Percentiles rank a stretch among this genome's conserved stretches.
Conservation (phyloP, 2,113 vertebrate species). For the Piaya cayana region DNA sequence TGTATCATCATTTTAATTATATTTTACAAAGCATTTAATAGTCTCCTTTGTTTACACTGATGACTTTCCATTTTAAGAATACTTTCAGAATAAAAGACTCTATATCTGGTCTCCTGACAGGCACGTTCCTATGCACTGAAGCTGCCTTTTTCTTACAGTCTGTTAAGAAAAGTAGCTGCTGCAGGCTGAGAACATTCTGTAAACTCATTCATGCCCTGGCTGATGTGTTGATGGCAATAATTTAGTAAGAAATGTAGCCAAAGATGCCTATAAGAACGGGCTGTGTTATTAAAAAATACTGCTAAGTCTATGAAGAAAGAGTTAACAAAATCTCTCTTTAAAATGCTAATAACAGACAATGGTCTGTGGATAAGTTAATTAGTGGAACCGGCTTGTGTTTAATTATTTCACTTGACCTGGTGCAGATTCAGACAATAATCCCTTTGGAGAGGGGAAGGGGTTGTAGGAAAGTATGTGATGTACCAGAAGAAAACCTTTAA, state of each 20-base stretch:
- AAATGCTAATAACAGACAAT: slow-evolving; percentile 69
- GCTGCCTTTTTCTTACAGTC: neutral
- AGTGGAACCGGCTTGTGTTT: slow-evolving; percentile 66
- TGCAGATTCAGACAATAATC: slow-evolving; percentile 70
- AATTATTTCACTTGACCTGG: slow-evolving; percentile 75
- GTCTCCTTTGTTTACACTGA: neutral
- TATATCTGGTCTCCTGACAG: neutral
- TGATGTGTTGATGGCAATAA: neutral
- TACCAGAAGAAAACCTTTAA: slow-evolving; percentile 59
- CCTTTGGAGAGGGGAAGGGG: slow-evolving; percentile 59
- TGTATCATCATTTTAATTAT: neutral
- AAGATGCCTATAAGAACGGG: neutral
- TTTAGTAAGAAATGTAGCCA: neutral
- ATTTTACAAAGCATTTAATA: neutral
- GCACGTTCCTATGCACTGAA: neutral
- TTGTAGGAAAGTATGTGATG: slow-evolving; percentile 37
- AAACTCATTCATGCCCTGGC: neutral
- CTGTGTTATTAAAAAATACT: neutral
- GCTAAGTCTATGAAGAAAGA: neutral
- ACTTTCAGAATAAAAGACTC: neutral
- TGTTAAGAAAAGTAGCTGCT: neutral
- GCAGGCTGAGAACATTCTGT: neutral
- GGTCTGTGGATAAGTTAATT: slow-evolving; percentile 76
- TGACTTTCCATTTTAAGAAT: neutral
- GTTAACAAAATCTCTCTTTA: slow-evolving; percentile 58